Conservation (phyloP, 2,113 vertebrate genomes). For the Lucifuga dentata region DNA sequence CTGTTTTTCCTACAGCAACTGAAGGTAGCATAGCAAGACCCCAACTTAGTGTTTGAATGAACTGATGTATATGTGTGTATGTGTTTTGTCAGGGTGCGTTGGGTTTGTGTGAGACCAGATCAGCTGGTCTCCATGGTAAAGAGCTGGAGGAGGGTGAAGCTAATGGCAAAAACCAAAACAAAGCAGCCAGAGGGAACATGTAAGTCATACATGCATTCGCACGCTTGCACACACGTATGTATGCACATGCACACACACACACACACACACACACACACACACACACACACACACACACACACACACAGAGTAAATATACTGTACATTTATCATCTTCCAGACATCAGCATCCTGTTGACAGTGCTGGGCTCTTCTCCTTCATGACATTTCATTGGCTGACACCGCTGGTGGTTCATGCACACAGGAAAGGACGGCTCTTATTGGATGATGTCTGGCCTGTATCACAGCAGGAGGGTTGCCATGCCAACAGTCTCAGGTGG, state of each 20-base stretch:
- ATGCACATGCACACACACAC: not conserved
- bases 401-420: conserved; percentile 84
- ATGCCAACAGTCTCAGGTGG: conserved; percentile 90
- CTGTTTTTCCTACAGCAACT: too few relatives aligned
- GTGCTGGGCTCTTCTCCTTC: conserved; percentile 92
- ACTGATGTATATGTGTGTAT: conserved; percentile 3
- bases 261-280: conserved; percentile 3
- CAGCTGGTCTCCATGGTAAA: conserved; percentile 25
- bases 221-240: not conserved
- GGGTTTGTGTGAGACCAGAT: conserved; percentile 6
- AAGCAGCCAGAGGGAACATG: conserved; percentile 89
- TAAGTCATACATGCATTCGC: conserved; percentile 71
- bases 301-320: not conserved
- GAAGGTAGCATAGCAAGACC: too few relatives aligned
- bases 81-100: conserved; percentile 22
- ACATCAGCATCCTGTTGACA: conserved; percentile 91
- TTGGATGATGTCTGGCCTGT: conserved; percentile 90
- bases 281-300: conserved; percentile 1
- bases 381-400: conserved; percentile 96
- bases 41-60: too few relatives aligned
- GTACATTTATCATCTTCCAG: conserved; percentile 61
- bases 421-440: conserved; percentile 89
- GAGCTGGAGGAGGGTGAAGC: conserved; percentile 68
- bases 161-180: conserved; percentile 89
- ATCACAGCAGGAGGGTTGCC: conserved; percentile 89